Evolutionary conservation across 1,140 invertebrate species (phyloP), one percentile per base, ranked within the genome.

Genomic region (Apis laboriosa): DNA sequence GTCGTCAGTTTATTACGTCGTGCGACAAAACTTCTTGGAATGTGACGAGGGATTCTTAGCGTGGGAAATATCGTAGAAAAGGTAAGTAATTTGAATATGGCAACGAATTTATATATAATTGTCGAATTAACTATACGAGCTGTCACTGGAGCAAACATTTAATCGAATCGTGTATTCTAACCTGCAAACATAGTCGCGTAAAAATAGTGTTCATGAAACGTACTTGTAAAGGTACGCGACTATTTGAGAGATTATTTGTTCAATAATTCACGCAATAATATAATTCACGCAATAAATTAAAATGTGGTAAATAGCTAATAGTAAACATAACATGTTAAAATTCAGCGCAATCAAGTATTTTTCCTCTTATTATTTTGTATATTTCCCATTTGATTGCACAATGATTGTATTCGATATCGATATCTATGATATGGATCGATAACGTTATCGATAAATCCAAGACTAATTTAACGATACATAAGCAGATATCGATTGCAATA

Each of bases 21-120:
- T 68, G 71, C 84, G 75, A 78, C 78, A 66, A 83, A 78, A 53
- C 63, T 60, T 58, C 86, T 77, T 88, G 87, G 87, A 88, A 88
- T 88, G 86, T 88, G 83, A 88, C 86, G 67, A 73, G 83, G 58
- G 58, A 88, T 75, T 68, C 68, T 60, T 75, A 58, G 51, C 83
- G 84, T 53, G 83, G 72, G 71, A 78, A 77, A 67, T 85, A 80
- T 85, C 80, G 76, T 85, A 88, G 76, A 83, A 83, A 88, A 88
- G 84, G 87, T 88, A 74, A 86, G 82, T 12, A 51, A 55, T 63
- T 56, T n/a, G 28, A 51, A 61, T 21, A 49, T 21, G 49, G 61
- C 17, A 63, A 17, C 61, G 21, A 64, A 9, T 73, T 28, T 9
- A 12, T 5, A 12, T 21, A 28, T 13, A 8, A 34, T 24, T 5